A percentile compares a stretch with the other conserved stretches of the same genome.
Conservation (phyloP, 2,888 invertebrate species). For the Poecilobothrus nobilitatus region DNA sequence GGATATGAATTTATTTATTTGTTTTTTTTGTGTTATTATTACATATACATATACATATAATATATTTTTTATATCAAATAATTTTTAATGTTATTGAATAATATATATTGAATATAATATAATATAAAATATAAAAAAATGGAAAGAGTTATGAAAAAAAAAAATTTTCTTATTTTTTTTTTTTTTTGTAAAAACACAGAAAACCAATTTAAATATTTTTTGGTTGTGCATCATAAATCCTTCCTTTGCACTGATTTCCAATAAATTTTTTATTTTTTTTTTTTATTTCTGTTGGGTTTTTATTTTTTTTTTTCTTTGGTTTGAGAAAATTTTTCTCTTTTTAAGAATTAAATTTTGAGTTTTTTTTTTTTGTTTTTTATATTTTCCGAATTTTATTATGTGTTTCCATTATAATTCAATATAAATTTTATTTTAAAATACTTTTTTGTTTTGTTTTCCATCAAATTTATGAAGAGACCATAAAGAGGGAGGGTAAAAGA, state of each 20-base stretch:
- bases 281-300: no score
- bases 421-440: neutral
- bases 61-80: neutral
- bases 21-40: no score
- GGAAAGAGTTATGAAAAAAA: neutral
- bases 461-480: neutral
- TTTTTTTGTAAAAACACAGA: no score
- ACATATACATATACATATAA: no score
- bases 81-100: neutral
- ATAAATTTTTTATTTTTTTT: neutral
- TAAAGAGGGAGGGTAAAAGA: neutral
- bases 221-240: conserved; percentile 1
- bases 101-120: conserved; percentile 4
- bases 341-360: neutral
- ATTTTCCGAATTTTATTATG: neutral
- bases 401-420: conserved; percentile 3
- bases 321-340: neutral
- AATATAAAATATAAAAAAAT: neutral
- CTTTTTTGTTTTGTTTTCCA: neutral
- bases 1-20: no score
- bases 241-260: conserved; percentile 6
- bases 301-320: neutral
- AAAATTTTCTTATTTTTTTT: no score
- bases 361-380: no score
- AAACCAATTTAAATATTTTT: conserved; percentile 6